These are phyloP conservation scores for Thymallus thymallus DNA, from an alignment of 2,113 vertebrate species.

Conservation along the genomic window DNA sequence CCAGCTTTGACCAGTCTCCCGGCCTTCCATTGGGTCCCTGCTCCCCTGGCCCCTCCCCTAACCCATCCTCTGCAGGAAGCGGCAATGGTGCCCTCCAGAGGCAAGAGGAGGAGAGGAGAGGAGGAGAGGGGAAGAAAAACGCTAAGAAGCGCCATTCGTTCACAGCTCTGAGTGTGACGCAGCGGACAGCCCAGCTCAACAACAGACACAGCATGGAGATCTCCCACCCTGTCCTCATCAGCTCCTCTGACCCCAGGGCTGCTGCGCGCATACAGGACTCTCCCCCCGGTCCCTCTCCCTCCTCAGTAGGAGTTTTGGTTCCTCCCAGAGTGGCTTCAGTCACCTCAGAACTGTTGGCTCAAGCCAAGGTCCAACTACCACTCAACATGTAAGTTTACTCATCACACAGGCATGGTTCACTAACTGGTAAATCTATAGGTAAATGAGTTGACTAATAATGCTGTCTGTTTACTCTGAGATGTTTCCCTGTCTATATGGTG, in stretches of 20 bases:
- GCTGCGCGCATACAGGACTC: constrained; percentile 89
- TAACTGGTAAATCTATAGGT: background rate
- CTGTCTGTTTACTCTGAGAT: background rate
- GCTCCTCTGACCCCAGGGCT: constrained; percentile 91
- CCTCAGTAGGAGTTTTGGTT: constrained; percentile 66
- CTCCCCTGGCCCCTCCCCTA: constrained; percentile 64
- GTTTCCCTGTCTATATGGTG: constrained; percentile 14
- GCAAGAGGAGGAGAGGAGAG: constrained; percentile 66
- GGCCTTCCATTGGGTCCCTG: constrained; percentile 67
- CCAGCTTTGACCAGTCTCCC: constrained; percentile 70
- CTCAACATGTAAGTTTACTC: constrained; percentile 92
- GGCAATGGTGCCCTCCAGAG: constrained; percentile 78
- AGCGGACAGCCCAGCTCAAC: constrained; percentile 89
- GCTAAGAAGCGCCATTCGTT: constrained; percentile 98
- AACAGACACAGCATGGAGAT: constrained; percentile 99
- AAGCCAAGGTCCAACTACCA: constrained; percentile 90
- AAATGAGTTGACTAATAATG: background rate
- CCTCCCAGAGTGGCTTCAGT: constrained; percentile 82
- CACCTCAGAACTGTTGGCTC: constrained; percentile 83
- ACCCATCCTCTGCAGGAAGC: constrained; percentile 59
- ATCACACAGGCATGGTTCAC: background rate
- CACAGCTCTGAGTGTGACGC: constrained; percentile 90
- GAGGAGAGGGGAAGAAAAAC: constrained; percentile 90
- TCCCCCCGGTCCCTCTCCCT: constrained; percentile 56
- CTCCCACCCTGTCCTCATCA: constrained; percentile 94